Conservation (phyloP, 2,888 invertebrate species). For the Harpagoxenus sublaevis region DNA sequence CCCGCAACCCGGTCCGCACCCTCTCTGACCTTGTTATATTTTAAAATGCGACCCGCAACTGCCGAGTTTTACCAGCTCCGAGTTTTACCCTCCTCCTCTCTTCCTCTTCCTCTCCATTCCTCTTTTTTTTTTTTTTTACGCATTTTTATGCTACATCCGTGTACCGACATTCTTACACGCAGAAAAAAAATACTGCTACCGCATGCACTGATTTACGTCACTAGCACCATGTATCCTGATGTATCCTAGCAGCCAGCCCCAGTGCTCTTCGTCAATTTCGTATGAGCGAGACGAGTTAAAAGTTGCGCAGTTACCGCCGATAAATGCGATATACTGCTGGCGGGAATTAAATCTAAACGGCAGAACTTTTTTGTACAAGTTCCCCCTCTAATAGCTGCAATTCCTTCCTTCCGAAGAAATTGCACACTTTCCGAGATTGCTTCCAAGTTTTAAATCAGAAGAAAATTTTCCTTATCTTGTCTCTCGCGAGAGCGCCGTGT, state of each 20-base stretch:
- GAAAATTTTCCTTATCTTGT: slow-evolving; percentile 46
- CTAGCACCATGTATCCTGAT: slow-evolving; percentile 2
- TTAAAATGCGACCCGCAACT: slow-evolving; percentile 61
- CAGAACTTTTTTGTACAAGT: slow-evolving; percentile 45
- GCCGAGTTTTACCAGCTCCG: not conserved
- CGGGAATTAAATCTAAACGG: slow-evolving; percentile 55
- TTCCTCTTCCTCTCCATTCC: not conserved
- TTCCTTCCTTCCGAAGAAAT: slow-evolving; percentile 48
- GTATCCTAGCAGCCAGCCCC: not conserved
- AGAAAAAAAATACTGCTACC: slow-evolving; percentile 25
- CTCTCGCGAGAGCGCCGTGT: slow-evolving; percentile 11
- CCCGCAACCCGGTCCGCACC: not conserved
- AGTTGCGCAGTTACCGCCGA: slow-evolving; percentile 53
- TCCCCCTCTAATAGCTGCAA: slow-evolving; percentile 50
- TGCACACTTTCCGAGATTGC: slow-evolving; percentile 54
- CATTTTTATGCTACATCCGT: slow-evolving; percentile 40
- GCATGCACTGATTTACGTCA: slow-evolving; percentile 51
- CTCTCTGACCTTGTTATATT: slow-evolving; percentile 55
- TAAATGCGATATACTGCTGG: slow-evolving; percentile 49
- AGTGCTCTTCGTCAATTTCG: slow-evolving; percentile 47
- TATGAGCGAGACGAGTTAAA: slow-evolving; percentile 47
- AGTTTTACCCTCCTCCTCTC: not conserved
- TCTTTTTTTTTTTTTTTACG: slow-evolving; percentile 5
- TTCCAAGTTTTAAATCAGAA: slow-evolving; percentile 50
- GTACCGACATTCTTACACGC: slow-evolving; percentile 37